Evolutionary conservation across 2,113 vertebrate genomes (phyloP).

Genomic region (Patagioenas fasciata): DNA sequence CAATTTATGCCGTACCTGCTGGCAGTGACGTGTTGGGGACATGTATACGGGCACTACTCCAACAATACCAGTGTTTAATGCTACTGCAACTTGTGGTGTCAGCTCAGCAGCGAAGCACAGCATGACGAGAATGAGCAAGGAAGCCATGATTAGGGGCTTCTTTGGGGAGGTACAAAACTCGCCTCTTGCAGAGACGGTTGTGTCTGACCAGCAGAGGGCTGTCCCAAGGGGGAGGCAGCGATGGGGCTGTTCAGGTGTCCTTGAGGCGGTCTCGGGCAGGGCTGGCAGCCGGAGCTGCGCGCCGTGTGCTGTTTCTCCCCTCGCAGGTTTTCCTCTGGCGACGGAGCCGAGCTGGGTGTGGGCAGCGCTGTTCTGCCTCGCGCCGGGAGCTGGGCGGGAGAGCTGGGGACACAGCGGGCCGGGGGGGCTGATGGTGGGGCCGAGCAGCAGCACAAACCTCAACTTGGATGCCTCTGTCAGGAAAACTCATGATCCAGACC

Average conservation of each 20-base stretch:
- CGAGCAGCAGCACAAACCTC: neutral
- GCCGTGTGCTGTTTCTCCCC: too few relatives aligned
- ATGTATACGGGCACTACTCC: neutral
- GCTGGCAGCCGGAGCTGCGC: neutral
- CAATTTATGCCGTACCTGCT: accelerated
- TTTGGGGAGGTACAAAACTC: neutral
- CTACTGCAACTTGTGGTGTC: neutral
- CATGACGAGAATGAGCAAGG: neutral
- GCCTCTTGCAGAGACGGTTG: neutral
- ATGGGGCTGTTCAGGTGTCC: neutral
- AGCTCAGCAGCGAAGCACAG: neutral
- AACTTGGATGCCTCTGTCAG: neutral
- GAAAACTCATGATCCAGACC: neutral
- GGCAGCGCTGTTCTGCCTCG: neutral
- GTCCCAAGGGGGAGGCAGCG: neutral
- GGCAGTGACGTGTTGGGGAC: neutral
- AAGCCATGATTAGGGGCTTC: neutral
- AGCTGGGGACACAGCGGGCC: neutral
- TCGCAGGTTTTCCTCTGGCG: neutral
- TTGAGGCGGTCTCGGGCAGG: neutral
- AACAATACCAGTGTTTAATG: accelerated
- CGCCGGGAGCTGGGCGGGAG: neutral
- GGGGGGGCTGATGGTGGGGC: neutral
- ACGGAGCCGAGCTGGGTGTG: neutral
- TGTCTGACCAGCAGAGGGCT: neutral